Evolutionary conservation across 2,888 invertebrate species (phyloP), one percentile per base, ranked within the genome.

Genomic region (Sarcophaga subvicina): DNA sequence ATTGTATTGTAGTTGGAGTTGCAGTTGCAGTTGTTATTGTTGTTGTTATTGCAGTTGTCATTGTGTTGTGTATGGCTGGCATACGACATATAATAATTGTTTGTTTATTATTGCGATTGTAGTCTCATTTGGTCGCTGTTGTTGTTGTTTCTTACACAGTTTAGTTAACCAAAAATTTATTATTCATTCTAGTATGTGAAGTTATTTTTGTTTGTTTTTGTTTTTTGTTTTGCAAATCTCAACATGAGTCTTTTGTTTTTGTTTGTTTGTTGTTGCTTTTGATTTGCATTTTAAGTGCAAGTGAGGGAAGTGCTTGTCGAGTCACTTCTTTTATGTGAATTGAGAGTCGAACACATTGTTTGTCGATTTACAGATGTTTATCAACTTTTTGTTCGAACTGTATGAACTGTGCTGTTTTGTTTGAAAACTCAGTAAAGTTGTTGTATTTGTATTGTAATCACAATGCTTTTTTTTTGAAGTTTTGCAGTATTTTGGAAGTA

Each of bases 41-140:
- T 14, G 4, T 14, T 80, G 66, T 59, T 66, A 45, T 4, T 49
- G 37, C 49, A 69, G 72, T 64, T 66, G 47, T 76, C 82, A 60
- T 69, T 79, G 37, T 66, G 22, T 80, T 89, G 87, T 85, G 64
- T 84, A 37, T 37, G 37, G 37, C 37, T 37, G 37, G 71, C 78
- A 83, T 86, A 88, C 88, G 85, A 87, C 89, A 90, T 90, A 89
- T 88, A 89, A 91, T 92, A 92, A 92, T 92, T 92, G 92, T 92
- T 92, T 91, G 91, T 91, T 92, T 92, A 92, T 91, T 91, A 85
- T 88, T 88, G 89, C 45, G 71, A 87, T 87, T 84, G 84, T 81
- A 82, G 84, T 25, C 72, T 76, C 67, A 84, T 83, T 70, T 87
- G 11, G 69, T 59, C 80, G 73, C 69, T 89, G 84, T 75, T 82